Base-by-base conservation (phyloP, 2,888 invertebrate genomes). In the Ectobius pallidus region DNA sequence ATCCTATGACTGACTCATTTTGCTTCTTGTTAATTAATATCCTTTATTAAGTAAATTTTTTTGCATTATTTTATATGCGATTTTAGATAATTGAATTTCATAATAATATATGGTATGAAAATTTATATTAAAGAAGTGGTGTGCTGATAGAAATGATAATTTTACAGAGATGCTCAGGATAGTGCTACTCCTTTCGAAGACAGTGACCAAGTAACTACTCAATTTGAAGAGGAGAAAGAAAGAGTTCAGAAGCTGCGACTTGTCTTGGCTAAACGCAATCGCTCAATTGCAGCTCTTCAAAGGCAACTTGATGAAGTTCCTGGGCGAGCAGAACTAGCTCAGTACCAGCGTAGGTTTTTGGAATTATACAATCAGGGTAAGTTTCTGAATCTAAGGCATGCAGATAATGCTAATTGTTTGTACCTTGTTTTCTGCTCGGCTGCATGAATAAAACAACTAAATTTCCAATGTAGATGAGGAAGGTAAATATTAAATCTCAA, bases 281-380 rank as follows among this genome's bases (percentile, higher is more conserved):
- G 94, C 49, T 90, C 91, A 76, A 91, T 97, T 72, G 90, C 95
- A 18, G 87, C 89, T 14, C 88, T 97, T 77, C 92, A 94, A 73
- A 87, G 95, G 30, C 93, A 94, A 79, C 85, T 98, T 71, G 99
- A 99, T 81, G 95, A 96, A 79, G 91, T 97, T 71, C 99, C 99
- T 0, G 93, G 95, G 39, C 88, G 96, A 74, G 94, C 95, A 0
- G 99, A 99, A 82, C 85, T 99, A 70, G 89, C 94, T 69, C 99
- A 99, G 81, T 99, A 99, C 82, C 97, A 99, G 82, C 89, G 94
- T 79, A 87, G 99, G 78, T 99, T 99, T 83, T 88, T 98, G 79
- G 99, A 99, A 84, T 88, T 99, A 9, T 97, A 97, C 81, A 96
- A 96, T 85, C 97, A 94, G 89, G 93, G 93, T 92, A 81, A 70